Conservation (phyloP, 2,113 vertebrate genomes). For the Balaeniceps rex region DNA sequence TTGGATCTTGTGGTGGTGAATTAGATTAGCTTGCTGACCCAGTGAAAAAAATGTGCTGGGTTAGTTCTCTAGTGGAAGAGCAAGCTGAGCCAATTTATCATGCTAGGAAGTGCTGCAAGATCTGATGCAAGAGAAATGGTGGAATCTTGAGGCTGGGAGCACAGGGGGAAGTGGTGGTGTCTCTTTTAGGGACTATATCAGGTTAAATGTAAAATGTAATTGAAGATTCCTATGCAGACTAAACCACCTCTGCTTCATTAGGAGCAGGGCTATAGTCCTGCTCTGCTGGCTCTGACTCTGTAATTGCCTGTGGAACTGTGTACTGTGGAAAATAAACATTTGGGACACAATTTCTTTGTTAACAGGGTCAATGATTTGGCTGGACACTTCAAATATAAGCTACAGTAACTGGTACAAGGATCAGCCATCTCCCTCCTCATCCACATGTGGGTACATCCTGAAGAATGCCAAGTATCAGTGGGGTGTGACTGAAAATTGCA, state of each 20-base stretch:
- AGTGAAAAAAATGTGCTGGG: neutral
- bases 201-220: neutral
- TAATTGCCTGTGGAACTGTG: neutral
- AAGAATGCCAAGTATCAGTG: slow-evolving; percentile 81
- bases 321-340: neutral
- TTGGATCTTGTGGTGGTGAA: neutral
- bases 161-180: neutral
- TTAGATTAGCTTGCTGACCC: neutral
- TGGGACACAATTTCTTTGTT: neutral
- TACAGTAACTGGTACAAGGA: slow-evolving; percentile 81
- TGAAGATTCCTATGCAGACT: neutral
- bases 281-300: neutral
- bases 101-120: neutral
- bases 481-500: slow-evolving; percentile 81
- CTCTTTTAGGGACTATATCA: neutral
- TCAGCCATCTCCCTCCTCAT: slow-evolving; percentile 20
- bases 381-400: slow-evolving; percentile 84
- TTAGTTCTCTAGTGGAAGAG: neutral
- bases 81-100: neutral
- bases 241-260: neutral
- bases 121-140: neutral
- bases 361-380: slow-evolving; percentile 82
- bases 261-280: neutral
- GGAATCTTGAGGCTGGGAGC: neutral
- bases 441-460: slow-evolving; percentile 78